A percentile compares a stretch with the other conserved stretches of the same genome.
These are phyloP conservation scores for Odocoileus virginianus DNA, from an alignment of 2,113 vertebrate genomes.

Conservation along the genomic window DNA sequence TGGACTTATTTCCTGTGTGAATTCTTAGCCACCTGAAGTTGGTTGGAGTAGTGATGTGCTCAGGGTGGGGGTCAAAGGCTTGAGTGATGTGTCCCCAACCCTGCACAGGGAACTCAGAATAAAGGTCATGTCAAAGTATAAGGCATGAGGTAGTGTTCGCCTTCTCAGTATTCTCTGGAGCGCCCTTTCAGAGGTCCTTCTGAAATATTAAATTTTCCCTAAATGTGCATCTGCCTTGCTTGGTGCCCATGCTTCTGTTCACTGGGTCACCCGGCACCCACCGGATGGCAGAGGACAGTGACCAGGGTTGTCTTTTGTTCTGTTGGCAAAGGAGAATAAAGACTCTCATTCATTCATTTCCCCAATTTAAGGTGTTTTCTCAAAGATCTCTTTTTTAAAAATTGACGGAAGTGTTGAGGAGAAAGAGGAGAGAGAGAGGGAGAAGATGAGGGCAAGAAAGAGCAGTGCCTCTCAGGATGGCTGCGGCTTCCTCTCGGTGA, in stretches of 20 bases:
- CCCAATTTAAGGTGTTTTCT: not conserved
- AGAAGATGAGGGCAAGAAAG: too few species aligned
- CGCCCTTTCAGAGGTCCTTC: not conserved
- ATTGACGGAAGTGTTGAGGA: not conserved
- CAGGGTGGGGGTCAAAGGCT: not conserved
- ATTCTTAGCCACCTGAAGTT: not conserved
- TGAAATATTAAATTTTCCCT: not conserved
- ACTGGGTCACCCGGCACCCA: not conserved
- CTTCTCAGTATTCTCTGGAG: not conserved
- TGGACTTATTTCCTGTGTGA: not conserved
- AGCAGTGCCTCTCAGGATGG: too few species aligned
- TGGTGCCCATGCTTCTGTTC: not conserved
- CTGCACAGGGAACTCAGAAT: not conserved
- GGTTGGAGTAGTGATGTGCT: not conserved
- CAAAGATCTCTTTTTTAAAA: not conserved
- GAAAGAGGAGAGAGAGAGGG: not conserved
- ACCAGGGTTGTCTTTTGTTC: not conserved
- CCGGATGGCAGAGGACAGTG: not conserved
- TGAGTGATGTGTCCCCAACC: not conserved
- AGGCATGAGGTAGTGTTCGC: rapidly evolving
- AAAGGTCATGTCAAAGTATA: rapidly evolving
- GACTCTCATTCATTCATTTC: not conserved
- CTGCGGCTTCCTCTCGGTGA: not conserved
- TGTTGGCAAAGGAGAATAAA: not conserved
- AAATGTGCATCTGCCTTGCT: not conserved